A percentile compares a stretch with the other conserved stretches of the same genome.
Conservation (phyloP, 2,113 vertebrate genomes). For the Calonectris borealis region DNA sequence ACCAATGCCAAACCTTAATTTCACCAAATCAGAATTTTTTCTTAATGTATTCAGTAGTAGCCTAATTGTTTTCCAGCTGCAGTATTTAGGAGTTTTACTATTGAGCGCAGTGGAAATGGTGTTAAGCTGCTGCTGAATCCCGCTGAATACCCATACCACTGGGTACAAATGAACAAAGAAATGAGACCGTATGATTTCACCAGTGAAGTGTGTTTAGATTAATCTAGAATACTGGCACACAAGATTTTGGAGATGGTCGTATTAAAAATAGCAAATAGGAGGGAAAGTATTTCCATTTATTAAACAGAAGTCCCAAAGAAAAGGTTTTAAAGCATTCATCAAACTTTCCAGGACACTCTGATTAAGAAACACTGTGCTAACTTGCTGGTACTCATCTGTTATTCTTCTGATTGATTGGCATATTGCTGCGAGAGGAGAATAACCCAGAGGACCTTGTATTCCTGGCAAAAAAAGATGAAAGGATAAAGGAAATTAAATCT, state of each 20-base stretch:
- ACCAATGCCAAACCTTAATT: not conserved
- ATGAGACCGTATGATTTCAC: not conserved
- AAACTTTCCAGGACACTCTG: not conserved
- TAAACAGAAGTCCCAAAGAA: not conserved
- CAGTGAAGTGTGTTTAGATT: not conserved
- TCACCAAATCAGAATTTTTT: not conserved
- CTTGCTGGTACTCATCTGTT: not conserved
- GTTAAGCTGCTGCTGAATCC: not conserved
- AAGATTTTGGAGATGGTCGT: not conserved
- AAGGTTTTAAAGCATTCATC: not conserved
- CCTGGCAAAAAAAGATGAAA: not conserved
- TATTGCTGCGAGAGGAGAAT: not conserved
- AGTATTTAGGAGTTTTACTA: not conserved
- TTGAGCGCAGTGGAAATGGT: not conserved
- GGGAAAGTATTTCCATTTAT: not conserved
- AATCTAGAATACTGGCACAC: not conserved
- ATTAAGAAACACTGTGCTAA: not conserved
- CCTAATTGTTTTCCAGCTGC: not conserved
- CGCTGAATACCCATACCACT: not conserved
- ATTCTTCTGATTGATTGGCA: not conserved
- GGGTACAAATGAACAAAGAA: not conserved
- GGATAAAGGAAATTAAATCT: not conserved
- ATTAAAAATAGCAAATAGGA: not conserved
- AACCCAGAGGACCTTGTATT: not conserved
- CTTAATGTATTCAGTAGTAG: not conserved